These are phyloP conservation scores for Hydroisotoma schaefferi DNA, from an alignment of 2,888 invertebrate genomes.

Conservation along the genomic window DNA sequence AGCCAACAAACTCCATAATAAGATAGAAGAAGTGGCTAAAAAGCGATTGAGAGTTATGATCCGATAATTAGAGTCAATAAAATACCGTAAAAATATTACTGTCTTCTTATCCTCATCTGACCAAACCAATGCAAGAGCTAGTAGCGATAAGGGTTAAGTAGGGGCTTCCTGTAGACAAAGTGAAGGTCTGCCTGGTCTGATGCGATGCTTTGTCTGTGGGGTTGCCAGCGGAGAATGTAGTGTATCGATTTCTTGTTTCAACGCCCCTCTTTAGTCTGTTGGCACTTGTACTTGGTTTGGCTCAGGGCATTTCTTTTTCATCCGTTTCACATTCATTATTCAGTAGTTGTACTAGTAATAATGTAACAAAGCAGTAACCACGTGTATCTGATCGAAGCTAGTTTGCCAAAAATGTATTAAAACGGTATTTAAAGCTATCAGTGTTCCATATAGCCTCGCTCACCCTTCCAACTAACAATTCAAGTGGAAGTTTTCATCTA, in stretches of 20 bases:
- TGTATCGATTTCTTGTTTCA: slow-evolving; percentile 3
- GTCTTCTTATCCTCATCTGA: too few species aligned
- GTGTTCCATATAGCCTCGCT: too few species aligned
- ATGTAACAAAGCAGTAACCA: too few species aligned
- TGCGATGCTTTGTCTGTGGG: neutral
- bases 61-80: slow-evolving; percentile 50
- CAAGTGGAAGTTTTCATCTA: too few species aligned
- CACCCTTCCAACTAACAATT: too few species aligned
- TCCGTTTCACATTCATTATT: slow-evolving; percentile 34
- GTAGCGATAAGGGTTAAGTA: neutral
- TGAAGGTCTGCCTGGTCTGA: neutral
- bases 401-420: too few species aligned
- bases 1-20: slow-evolving; percentile 76
- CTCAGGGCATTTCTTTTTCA: slow-evolving; percentile 8
- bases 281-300: slow-evolving; percentile 7
- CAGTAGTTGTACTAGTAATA: too few species aligned
- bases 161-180: too few species aligned
- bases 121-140: too few species aligned
- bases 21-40: slow-evolving; percentile 63
- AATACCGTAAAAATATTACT: slow-evolving; percentile 12
- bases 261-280: too few species aligned
- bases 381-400: slow-evolving; percentile 34
- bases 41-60: slow-evolving; percentile 56
- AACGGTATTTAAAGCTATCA: too few species aligned
- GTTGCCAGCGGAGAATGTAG: too few species aligned